phyloP scores from a whole-genome alignment of 2,113 vertebrate species.

The Rhea pennata region DNA sequence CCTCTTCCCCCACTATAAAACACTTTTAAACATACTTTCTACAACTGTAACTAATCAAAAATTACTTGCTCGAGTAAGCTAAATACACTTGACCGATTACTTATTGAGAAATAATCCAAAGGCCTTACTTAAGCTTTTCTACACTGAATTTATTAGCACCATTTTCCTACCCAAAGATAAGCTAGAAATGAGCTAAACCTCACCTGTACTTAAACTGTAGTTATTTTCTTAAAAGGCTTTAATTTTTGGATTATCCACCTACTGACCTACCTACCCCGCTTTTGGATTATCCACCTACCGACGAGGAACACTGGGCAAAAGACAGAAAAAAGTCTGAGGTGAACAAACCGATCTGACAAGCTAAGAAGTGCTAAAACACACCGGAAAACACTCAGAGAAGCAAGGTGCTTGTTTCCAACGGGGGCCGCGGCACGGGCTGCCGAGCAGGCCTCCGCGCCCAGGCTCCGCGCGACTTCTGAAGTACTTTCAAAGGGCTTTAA shows the following conservation, averaged over 20 bases:
- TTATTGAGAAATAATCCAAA: neutral
- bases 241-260: neutral
- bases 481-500: neutral
- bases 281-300: neutral
- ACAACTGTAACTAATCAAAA: neutral
- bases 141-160: neutral
- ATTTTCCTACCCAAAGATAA: neutral
- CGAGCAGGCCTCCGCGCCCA: neutral
- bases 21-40: neutral
- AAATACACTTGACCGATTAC: neutral
- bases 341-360: rapidly evolving
- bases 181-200: neutral
- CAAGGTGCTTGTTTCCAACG: rapidly evolving
- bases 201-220: too few relatives aligned
- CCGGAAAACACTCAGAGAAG: neutral
- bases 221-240: neutral
- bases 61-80: neutral
- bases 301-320: rapidly evolving
- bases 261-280: neutral
- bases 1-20: neutral
- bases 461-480: neutral
- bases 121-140: neutral
- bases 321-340: too few relatives aligned
- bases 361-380: rapidly evolving
- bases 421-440: neutral